A percentile compares a stretch with the other conserved stretches of the same genome.
phyloP scores from a whole-genome alignment of 1,140 invertebrate species.

The Diachasma alloeum region DNA sequence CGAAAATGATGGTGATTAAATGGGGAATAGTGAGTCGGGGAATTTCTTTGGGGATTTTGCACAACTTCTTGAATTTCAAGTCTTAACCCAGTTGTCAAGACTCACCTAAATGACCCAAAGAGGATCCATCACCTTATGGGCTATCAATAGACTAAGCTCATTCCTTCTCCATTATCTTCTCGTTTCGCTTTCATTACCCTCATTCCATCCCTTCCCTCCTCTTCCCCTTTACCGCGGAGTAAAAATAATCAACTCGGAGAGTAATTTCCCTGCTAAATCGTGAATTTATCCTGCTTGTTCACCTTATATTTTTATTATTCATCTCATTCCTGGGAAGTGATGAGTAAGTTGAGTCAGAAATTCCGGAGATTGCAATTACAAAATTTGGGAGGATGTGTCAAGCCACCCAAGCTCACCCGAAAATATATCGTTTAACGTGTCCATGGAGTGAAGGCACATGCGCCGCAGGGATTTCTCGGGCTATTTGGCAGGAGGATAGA shows the following conservation, averaged over 20 bases:
- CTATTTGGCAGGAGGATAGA: not conserved
- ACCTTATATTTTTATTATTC: no score
- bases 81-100: not conserved
- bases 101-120: not conserved
- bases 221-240: not conserved
- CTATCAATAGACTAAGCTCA: not conserved
- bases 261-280: not conserved
- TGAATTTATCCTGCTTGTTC: not conserved
- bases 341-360: not conserved
- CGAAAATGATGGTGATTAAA: not conserved
- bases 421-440: constrained; percentile 3
- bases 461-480: not conserved
- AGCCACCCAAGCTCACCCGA: not conserved
- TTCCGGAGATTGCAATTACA: constrained; percentile 4
- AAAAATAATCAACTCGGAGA: not conserved
- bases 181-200: not conserved
- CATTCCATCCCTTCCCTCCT: not conserved
- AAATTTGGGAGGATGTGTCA: not conserved
- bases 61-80: no score
- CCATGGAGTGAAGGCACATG: constrained; percentile 3
- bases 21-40: not conserved
- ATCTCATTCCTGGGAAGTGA: not conserved
- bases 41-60: not conserved
- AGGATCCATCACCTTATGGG: not conserved
- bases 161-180: not conserved